Conservation (phyloP, 2,113 vertebrate genomes). For the Myiozetetes cayanensis region DNA sequence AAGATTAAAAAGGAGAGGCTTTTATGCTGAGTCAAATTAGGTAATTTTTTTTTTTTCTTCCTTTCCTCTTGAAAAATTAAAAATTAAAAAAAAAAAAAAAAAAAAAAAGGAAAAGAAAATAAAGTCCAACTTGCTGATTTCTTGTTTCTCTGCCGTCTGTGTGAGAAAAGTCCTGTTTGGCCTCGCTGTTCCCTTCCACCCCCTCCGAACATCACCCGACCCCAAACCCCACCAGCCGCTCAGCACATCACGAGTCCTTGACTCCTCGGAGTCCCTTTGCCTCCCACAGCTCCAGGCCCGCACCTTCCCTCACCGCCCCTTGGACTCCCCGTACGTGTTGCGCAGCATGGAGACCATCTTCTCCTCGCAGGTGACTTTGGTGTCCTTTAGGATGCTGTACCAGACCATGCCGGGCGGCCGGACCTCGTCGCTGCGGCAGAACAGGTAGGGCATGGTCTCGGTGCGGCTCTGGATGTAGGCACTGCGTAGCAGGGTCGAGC, state of each 20-base stretch:
- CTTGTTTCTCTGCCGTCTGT: constrained; percentile 30
- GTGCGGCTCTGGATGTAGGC: constrained; percentile 94
- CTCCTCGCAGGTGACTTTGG: constrained; percentile 88
- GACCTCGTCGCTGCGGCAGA: constrained; percentile 88
- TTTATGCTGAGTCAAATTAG: constrained; percentile 67
- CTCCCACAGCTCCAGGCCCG: constrained; percentile 53
- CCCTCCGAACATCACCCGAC: constrained; percentile 46
- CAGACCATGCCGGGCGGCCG: constrained; percentile 81
- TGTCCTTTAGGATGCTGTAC: constrained; percentile 91
- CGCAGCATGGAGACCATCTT: constrained; percentile 94
- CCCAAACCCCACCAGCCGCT: constrained; percentile 66
- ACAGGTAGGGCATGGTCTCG: constrained; percentile 90
- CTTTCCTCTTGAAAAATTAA: constrained; percentile 29
- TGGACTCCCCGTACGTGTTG: constrained; percentile 94
- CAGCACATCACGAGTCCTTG: constrained; percentile 41
- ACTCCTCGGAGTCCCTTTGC: constrained; percentile 64
- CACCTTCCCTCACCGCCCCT: constrained; percentile 88
- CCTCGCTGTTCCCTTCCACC: constrained; percentile 64
- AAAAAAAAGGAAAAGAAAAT: constrained; percentile 31
- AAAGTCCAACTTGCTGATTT: constrained; percentile 51
- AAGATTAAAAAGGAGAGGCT: constrained; percentile 72
- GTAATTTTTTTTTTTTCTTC: not conserved
- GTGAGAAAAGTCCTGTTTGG: constrained; percentile 69
- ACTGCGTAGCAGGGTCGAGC: constrained; percentile 84
- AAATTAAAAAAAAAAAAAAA: not conserved